Evolutionary conservation across 2,113 vertebrate species (phyloP).

Genomic region (Motacilla tschutschensis): DNA sequence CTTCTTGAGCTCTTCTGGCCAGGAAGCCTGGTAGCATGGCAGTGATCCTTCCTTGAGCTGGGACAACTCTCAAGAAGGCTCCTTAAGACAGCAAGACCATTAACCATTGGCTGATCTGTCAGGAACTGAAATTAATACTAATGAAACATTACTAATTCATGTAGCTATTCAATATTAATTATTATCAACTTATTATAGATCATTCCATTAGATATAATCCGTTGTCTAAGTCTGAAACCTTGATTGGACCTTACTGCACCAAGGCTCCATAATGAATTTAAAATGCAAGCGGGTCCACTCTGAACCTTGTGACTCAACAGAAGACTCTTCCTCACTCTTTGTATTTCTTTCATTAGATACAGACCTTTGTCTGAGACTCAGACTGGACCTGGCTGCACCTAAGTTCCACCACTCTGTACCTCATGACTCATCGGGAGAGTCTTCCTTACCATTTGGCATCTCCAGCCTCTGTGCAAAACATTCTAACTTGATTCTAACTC

Average conservation of each 20-base stretch:
- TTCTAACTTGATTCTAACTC: not conserved
- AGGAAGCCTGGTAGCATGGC: not conserved
- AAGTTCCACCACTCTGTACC: not conserved
- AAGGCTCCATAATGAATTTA: not conserved
- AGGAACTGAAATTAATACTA: not conserved
- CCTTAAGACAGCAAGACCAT: not conserved
- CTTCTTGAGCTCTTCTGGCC: not conserved
- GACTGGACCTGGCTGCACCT: not conserved
- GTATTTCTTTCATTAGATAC: not conserved
- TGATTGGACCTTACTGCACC: not conserved
- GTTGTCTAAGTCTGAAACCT: not conserved
- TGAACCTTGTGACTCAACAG: not conserved
- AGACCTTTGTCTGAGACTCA: not conserved
- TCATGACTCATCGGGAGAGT: not conserved
- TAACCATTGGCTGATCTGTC: not conserved
- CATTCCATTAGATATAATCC: not conserved
- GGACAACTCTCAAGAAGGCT: not conserved
- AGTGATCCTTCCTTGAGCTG: not conserved
- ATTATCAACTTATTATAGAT: not conserved
- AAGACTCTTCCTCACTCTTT: not conserved
- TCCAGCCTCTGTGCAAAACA: not conserved
- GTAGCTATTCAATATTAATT: not conserved
- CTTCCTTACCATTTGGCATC: not conserved
- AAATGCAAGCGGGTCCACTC: not conserved
- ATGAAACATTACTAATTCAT: slow-evolving; percentile 9